phyloP scores from a whole-genome alignment of 2,888 invertebrate species.

The Tiliacea aurago region DNA sequence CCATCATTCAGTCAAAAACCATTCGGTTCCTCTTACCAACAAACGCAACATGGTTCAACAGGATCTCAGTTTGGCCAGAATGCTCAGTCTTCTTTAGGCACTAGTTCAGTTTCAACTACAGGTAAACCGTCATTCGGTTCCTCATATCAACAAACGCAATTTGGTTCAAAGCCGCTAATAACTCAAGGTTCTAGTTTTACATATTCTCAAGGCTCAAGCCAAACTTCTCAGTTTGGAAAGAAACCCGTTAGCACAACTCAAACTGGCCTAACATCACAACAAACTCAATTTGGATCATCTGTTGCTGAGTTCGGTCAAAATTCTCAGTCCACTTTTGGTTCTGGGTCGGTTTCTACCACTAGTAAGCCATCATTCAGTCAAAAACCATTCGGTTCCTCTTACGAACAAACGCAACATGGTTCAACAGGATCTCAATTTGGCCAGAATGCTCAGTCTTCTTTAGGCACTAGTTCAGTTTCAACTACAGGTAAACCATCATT shows the following conservation, averaged over 20 bases:
- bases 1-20: slow-evolving; percentile 11
- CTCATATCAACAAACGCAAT: slow-evolving; percentile 29
- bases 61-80: slow-evolving; percentile 24
- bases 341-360: not conserved
- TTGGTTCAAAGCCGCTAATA: slow-evolving; percentile 24
- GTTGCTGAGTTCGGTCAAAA: slow-evolving; percentile 16
- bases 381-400: not conserved
- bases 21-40: not conserved
- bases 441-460: slow-evolving; percentile 16
- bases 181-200: slow-evolving; percentile 17
- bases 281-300: slow-evolving; percentile 6
- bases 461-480: not conserved
- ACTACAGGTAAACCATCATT: slow-evolving; percentile 21
- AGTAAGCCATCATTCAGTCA: slow-evolving; percentile 8
- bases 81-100: slow-evolving; percentile 7
- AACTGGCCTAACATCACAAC: slow-evolving; percentile 37
- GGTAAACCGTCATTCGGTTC: slow-evolving; percentile 17
- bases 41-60: not conserved
- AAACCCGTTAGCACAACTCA: slow-evolving; percentile 29
- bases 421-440: slow-evolving; percentile 10
- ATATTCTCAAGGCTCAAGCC: slow-evolving; percentile 3
- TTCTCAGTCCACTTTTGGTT: slow-evolving; percentile 4
- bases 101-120: slow-evolving; percentile 1
- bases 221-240: slow-evolving; percentile 32
- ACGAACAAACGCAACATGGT: not conserved